phyloP scores from a whole-genome alignment of 2,888 invertebrate genomes.

The Ormyrus pomaceus region DNA sequence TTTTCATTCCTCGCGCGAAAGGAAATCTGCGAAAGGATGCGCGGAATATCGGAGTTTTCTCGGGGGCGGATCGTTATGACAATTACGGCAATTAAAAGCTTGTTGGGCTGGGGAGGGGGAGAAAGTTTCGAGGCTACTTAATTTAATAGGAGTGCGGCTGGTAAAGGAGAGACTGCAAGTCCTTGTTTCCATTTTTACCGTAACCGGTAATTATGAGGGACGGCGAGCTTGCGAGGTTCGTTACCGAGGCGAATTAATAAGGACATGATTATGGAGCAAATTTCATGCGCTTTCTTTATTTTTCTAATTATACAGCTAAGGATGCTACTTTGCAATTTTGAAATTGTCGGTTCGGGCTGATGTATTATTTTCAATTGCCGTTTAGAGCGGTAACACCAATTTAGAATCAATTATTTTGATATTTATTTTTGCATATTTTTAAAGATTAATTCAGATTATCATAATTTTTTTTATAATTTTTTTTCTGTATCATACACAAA shows the following conservation, averaged over 20 bases:
- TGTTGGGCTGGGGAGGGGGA: background rate
- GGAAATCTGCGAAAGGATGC: conserved; percentile 26
- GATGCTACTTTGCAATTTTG: no score
- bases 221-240: no score
- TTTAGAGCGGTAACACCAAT: no score
- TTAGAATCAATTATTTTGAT: no score
- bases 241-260: conserved; percentile 8
- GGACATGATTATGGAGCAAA: background rate
- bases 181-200: background rate
- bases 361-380: no score
- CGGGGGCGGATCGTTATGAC: conserved; percentile 14
- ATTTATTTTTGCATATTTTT: no score
- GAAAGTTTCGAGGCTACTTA: conserved; percentile 30
- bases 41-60: background rate
- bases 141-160: conserved; percentile 1
- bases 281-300: background rate
- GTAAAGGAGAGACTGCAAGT: no score
- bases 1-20: background rate
- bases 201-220: background rate
- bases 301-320: no score
- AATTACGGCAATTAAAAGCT: conserved; percentile 38
- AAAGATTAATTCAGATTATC: no score
- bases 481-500: no score
- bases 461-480: no score
- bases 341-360: no score